phyloP scores from a whole-genome alignment of 2,888 invertebrate species.

The Hirudinaria manillensis region DNA sequence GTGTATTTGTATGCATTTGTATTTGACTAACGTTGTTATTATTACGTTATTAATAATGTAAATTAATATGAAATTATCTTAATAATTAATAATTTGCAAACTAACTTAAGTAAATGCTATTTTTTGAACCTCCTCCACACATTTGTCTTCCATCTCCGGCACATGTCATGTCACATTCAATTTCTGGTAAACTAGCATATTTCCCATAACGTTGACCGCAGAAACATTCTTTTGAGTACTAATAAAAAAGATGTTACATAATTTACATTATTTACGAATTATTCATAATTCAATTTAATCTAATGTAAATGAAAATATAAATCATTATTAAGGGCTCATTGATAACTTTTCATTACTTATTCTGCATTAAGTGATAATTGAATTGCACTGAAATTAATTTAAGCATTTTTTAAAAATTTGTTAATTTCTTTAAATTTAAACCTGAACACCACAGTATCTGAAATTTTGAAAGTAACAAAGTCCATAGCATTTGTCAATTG shows the following conservation, averaged over 20 bases:
- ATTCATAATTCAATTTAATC: no score
- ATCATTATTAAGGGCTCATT: no score
- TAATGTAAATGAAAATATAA: no score
- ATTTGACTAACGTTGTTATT: no score
- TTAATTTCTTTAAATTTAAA: no score
- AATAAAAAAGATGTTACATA: background rate
- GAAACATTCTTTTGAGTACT: background rate
- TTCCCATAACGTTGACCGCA: background rate
- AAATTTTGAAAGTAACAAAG: background rate
- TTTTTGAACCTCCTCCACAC: background rate
- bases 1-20: no score
- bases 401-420: no score
- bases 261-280: no score
- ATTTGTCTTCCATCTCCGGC: background rate
- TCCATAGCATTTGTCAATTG: background rate
- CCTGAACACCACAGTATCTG: background rate
- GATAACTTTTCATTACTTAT: no score
- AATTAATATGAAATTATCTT: background rate
- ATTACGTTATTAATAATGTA: no score
- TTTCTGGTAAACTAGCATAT: background rate
- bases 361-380: no score
- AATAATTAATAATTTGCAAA: background rate
- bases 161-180: background rate
- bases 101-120: background rate
- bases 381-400: no score